Conservation (phyloP, 2,797 vertebrate species). For the Siniperca undulata region DNA sequence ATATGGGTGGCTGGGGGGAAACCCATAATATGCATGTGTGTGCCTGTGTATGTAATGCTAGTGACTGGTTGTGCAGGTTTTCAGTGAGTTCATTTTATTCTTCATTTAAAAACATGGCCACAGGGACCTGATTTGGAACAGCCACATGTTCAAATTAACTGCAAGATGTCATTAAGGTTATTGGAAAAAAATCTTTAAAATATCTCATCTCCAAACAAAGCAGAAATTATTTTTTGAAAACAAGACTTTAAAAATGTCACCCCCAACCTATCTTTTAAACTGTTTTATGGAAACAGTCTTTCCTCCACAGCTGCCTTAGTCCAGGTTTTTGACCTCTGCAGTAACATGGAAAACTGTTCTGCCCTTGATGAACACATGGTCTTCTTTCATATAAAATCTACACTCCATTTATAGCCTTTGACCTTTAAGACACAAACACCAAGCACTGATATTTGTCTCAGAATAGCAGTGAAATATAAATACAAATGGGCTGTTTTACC, state of each 20-base stretch:
- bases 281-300: neutral
- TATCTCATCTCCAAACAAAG: neutral
- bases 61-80: conserved; percentile 13
- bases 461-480: conserved; percentile 1
- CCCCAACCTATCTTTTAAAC: neutral
- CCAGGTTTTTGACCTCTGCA: conserved; percentile 22
- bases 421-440: conserved; percentile 31
- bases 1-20: neutral
- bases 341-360: conserved; percentile 1
- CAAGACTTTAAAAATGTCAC: neutral
- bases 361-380: conserved; percentile 20
- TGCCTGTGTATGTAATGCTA: conserved; percentile 12
- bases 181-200: neutral
- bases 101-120: conserved; percentile 32
- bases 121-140: neutral
- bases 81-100: conserved; percentile 10
- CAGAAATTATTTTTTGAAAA: neutral
- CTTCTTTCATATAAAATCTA: conserved; percentile 11
- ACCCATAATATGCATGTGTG: neutral
- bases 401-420: conserved; percentile 28
- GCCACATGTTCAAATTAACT: neutral
- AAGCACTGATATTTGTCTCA: neutral
- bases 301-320: conserved; percentile 2
- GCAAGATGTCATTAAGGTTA: conserved; percentile 21
- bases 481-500: neutral